These are phyloP conservation scores for Capreolus pygargus DNA, from an alignment of 2,113 vertebrate species.

Conservation along the genomic window DNA sequence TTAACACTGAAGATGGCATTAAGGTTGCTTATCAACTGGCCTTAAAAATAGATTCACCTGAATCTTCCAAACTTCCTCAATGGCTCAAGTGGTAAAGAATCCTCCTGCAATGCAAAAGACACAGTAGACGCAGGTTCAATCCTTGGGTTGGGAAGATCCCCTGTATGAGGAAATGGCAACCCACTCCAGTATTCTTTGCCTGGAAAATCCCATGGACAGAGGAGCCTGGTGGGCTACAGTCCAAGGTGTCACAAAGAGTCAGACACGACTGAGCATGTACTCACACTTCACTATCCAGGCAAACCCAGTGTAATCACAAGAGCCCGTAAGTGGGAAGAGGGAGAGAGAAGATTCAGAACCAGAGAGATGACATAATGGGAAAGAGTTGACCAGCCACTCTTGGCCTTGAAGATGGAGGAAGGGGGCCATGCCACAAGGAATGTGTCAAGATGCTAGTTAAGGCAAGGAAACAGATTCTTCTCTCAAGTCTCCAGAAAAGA, in stretches of 20 bases:
- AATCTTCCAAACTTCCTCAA: background rate
- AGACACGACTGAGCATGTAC: background rate
- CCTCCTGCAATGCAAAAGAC: background rate
- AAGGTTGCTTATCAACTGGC: background rate
- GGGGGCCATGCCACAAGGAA: background rate
- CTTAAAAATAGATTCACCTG: background rate
- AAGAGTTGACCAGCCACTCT: background rate
- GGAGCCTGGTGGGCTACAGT: background rate
- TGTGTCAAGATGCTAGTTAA: background rate
- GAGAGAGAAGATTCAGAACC: background rate
- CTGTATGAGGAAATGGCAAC: background rate
- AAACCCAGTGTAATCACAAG: background rate
- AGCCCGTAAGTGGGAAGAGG: background rate
- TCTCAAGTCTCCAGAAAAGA: background rate
- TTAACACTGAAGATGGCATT: background rate
- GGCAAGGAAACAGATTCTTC: background rate
- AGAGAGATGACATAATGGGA: background rate
- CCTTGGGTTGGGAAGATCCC: background rate
- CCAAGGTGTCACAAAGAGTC: background rate
- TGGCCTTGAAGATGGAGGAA: background rate
- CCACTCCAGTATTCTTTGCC: background rate
- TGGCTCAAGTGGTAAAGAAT: background rate
- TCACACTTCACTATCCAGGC: background rate
- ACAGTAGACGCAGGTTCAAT: fast-evolving
- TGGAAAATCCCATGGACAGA: background rate